Percentiles rank a stretch among this genome's conserved stretches.
Conservation (phyloP, 1,140 invertebrate genomes). For the Sitobion miscanthi region DNA sequence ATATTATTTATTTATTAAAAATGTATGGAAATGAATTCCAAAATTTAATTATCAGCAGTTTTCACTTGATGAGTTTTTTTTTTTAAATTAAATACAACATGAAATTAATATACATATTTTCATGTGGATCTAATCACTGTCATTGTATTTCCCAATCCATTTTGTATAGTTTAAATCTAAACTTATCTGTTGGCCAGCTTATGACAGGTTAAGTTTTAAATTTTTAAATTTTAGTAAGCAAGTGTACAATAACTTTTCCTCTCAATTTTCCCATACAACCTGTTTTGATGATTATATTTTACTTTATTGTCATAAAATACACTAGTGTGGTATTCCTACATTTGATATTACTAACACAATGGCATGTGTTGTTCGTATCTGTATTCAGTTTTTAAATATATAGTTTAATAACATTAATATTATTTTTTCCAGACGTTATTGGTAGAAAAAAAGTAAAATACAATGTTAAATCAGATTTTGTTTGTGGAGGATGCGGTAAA, state of each 20-base stretch:
- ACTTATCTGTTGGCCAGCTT: not conserved
- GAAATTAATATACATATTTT: not conserved
- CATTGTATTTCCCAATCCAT: not conserved
- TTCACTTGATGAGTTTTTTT: too few relatives aligned
- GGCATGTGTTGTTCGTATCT: not conserved
- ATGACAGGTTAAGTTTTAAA: not conserved
- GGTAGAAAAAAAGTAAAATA: slow-evolving; percentile 55
- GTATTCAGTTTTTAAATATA: not conserved
- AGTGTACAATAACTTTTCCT: not conserved
- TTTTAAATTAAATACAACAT: too few relatives aligned
- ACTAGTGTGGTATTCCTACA: not conserved
- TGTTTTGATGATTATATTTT: not conserved
- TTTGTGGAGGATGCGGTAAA: slow-evolving; percentile 40
- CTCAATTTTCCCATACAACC: not conserved
- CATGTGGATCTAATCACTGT: not conserved
- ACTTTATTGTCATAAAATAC: not conserved
- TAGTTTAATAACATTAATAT: not conserved
- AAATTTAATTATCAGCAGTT: too few relatives aligned
- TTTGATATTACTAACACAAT: not conserved
- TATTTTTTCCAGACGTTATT: not conserved
- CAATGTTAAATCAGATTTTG: slow-evolving; percentile 45
- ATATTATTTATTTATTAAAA: too few relatives aligned
- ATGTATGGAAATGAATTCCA: too few relatives aligned
- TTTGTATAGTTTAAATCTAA: not conserved
- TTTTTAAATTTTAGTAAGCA: not conserved